A percentile compares a stretch with the other conserved stretches of the same genome.
These are phyloP conservation scores for Trissonchulus latispiculum DNA, from an alignment of 2,888 invertebrate species.

Conservation along the genomic window DNA sequence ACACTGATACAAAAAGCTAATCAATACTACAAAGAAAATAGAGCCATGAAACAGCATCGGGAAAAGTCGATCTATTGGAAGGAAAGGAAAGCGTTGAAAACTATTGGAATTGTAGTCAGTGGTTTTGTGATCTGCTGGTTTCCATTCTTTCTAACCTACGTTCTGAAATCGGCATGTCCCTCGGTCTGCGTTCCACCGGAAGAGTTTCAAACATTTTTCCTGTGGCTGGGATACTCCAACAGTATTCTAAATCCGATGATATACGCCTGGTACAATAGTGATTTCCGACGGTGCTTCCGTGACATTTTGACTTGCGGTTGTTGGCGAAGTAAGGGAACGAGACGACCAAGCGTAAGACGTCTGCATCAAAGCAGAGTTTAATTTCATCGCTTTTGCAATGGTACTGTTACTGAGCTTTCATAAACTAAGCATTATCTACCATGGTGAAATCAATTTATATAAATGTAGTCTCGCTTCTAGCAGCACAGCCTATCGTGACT, in stretches of 20 bases:
- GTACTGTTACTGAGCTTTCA: too few relatives aligned
- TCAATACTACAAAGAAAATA: neutral
- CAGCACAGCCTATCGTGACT: too few relatives aligned
- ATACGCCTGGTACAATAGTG: constrained; percentile 43
- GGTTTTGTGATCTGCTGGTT: constrained; percentile 22
- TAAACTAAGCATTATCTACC: too few relatives aligned
- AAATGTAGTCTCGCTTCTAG: too few relatives aligned
- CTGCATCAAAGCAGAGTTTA: constrained; percentile 21
- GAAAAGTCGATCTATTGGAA: constrained; percentile 21
- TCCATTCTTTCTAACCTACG: constrained; percentile 27
- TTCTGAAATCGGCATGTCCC: constrained; percentile 22
- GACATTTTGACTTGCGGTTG: constrained; percentile 41
- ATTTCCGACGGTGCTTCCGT: constrained; percentile 43
- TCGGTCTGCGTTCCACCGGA: neutral
- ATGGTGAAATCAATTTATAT: too few relatives aligned
- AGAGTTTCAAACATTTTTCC: constrained; percentile 12
- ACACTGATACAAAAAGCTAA: neutral
- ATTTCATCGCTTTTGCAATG: too few relatives aligned
- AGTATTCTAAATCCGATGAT: constrained; percentile 39
- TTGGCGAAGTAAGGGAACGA: constrained; percentile 26
- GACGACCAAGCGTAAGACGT: constrained; percentile 17
- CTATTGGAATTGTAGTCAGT: constrained; percentile 41
- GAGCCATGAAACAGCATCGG: neutral
- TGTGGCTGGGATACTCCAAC: constrained; percentile 25
- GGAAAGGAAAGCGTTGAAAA: constrained; percentile 42